Evolutionary conservation across 2,888 invertebrate species (phyloP).

Genomic region (Antheraea assamensis): DNA sequence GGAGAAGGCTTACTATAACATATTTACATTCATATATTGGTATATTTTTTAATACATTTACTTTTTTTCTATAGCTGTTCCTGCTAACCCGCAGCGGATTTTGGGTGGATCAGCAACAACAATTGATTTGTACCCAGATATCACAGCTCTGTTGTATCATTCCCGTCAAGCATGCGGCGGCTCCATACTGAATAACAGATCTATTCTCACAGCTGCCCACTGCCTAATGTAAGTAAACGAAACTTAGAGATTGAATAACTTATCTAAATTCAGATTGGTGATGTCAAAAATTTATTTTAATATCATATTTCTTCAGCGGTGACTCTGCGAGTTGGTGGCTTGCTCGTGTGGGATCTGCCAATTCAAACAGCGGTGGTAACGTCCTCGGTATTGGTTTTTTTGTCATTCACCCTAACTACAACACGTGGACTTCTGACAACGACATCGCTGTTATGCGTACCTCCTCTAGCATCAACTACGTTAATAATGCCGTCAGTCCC

Average conservation of each 20-base stretch:
- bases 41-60: neutral
- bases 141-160: conserved; percentile 25
- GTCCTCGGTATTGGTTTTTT: conserved; percentile 30
- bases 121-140: conserved; percentile 36
- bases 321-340: conserved; percentile 33
- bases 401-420: conserved; percentile 34
- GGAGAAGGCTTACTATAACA: no score
- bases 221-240: conserved; percentile 33
- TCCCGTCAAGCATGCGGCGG: conserved; percentile 35
- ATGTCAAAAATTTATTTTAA: neutral
- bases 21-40: neutral
- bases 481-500: conserved; percentile 28
- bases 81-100: conserved; percentile 38
- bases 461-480: conserved; percentile 2
- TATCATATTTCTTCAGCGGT: conserved; percentile 30
- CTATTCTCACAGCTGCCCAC: conserved; percentile 38
- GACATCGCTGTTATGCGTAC: conserved; percentile 40
- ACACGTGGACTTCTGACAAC: conserved; percentile 30
- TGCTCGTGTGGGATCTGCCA: conserved; percentile 41
- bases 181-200: conserved; percentile 34
- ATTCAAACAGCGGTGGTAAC: conserved; percentile 40
- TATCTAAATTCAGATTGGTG: neutral
- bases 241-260: neutral
- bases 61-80: conserved; percentile 31
- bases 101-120: conserved; percentile 42